These are phyloP conservation scores for Sepiola atlantica DNA, from an alignment of 2,888 invertebrate species.

Conservation along the genomic window DNA sequence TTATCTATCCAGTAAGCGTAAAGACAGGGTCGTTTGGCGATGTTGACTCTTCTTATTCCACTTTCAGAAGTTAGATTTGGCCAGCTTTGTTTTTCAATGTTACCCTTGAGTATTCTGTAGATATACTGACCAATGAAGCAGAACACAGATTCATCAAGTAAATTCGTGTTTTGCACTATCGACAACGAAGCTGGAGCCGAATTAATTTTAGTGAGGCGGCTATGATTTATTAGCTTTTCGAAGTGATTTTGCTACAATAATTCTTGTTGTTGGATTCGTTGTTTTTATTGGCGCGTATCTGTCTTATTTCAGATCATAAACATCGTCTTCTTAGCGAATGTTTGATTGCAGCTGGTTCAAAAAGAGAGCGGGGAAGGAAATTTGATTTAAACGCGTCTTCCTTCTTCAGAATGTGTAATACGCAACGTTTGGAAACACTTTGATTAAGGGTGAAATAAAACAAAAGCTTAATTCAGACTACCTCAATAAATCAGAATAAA, in stretches of 20 bases:
- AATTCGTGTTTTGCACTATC: neutral
- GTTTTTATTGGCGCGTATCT: neutral
- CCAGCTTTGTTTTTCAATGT: neutral
- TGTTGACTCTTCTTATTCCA: neutral
- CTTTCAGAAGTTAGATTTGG: neutral
- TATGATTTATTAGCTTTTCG: neutral
- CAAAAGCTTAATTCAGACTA: too few species aligned
- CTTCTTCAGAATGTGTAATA: neutral
- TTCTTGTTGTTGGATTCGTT: neutral
- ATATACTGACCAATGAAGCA: neutral
- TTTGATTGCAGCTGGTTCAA: neutral
- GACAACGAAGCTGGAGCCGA: neutral
- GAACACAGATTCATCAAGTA: neutral
- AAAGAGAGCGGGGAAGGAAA: neutral
- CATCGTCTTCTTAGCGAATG: neutral
- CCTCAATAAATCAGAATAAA: too few species aligned
- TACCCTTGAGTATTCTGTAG: neutral
- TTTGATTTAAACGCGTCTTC: neutral
- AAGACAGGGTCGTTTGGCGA: constrained; percentile 13
- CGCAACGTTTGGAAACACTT: too few species aligned
- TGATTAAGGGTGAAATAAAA: too few species aligned
- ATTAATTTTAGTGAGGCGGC: neutral
- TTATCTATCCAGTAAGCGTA: constrained; percentile 21
- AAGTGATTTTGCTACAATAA: neutral
- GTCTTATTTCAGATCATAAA: neutral